phyloP scores from a whole-genome alignment of 2,888 invertebrate genomes.

The Sarcophaga carnaria region DNA sequence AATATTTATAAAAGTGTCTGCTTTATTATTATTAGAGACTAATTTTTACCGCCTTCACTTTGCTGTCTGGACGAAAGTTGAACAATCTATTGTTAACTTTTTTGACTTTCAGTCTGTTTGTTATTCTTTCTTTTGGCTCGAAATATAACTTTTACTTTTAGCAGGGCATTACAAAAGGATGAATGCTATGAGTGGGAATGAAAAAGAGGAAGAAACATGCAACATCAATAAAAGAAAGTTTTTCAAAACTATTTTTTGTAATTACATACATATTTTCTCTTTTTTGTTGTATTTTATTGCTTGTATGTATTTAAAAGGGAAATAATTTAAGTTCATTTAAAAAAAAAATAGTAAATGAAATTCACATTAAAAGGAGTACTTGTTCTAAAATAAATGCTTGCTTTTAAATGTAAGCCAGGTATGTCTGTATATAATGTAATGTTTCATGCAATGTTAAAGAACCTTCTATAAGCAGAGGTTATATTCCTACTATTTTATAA shows the following conservation, averaged over 20 bases:
- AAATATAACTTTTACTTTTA: slow-evolving; percentile 64
- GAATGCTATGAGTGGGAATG: slow-evolving; percentile 10
- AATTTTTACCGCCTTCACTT: slow-evolving; percentile 12
- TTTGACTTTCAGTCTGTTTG: slow-evolving; percentile 14
- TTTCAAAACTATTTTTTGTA: slow-evolving; percentile 33
- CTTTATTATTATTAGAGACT: slow-evolving; percentile 44
- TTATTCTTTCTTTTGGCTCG: slow-evolving; percentile 20
- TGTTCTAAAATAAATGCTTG: too few relatives aligned
- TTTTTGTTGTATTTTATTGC: too few relatives aligned
- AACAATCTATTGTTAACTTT: slow-evolving; percentile 61
- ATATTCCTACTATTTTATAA: too few relatives aligned
- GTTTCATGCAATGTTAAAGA: too few relatives aligned
- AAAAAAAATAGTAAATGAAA: not conserved
- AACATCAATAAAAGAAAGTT: slow-evolving; percentile 61
- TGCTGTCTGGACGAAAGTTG: slow-evolving; percentile 61
- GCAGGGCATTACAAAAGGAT: slow-evolving; percentile 31
- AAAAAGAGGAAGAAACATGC: slow-evolving; percentile 48
- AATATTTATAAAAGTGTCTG: slow-evolving; percentile 55
- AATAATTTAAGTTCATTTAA: not conserved
- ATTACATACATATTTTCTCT: too few relatives aligned
- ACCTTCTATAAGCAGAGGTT: too few relatives aligned
- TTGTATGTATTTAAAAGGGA: not conserved
- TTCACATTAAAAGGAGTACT: not conserved
- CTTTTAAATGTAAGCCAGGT: too few relatives aligned
- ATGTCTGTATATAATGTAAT: too few relatives aligned